These are phyloP conservation scores for Fragum sueziense DNA, from an alignment of 2,888 invertebrate species.

Conservation along the genomic window DNA sequence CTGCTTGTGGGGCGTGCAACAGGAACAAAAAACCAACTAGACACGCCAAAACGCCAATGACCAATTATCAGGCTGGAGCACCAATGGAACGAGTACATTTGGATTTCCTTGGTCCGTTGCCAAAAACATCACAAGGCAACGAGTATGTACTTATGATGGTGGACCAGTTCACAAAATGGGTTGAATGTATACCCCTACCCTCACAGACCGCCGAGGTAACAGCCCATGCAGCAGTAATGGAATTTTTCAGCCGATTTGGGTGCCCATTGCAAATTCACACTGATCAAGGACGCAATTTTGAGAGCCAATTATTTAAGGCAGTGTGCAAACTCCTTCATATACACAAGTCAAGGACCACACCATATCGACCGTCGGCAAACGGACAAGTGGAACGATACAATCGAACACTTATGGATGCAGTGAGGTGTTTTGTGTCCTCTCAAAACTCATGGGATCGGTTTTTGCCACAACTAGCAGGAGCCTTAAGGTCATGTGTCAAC, in stretches of 20 bases:
- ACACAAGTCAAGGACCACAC: slow-evolving; percentile 32
- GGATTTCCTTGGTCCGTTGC: slow-evolving; percentile 28
- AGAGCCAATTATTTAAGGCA: slow-evolving; percentile 9
- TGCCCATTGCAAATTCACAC: slow-evolving; percentile 26
- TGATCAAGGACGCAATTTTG: slow-evolving; percentile 21
- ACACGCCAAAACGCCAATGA: slow-evolving; percentile 24
- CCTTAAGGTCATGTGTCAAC: slow-evolving; percentile 17
- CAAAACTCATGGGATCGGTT: not conserved
- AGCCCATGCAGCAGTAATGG: slow-evolving; percentile 19
- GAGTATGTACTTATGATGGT: slow-evolving; percentile 33
- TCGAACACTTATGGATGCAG: slow-evolving; percentile 18
- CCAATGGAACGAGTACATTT: slow-evolving; percentile 30
- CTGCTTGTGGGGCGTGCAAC: slow-evolving; percentile 27
- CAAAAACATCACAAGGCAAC: slow-evolving; percentile 23
- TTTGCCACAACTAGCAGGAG: slow-evolving; percentile 9
- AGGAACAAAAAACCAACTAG: slow-evolving; percentile 25
- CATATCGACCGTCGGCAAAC: slow-evolving; percentile 26
- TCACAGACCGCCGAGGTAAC: slow-evolving; percentile 24
- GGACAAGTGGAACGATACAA: slow-evolving; percentile 25
- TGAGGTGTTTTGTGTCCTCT: slow-evolving; percentile 1
- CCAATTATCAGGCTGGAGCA: slow-evolving; percentile 15
- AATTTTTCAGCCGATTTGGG: slow-evolving; percentile 29
- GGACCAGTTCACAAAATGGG: slow-evolving; percentile 38
- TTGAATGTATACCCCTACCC: slow-evolving; percentile 33
- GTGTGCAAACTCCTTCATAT: slow-evolving; percentile 25